Evolutionary conservation across 2,797 vertebrate species (phyloP).

Genomic region (Notolepis coatsorum): DNA sequence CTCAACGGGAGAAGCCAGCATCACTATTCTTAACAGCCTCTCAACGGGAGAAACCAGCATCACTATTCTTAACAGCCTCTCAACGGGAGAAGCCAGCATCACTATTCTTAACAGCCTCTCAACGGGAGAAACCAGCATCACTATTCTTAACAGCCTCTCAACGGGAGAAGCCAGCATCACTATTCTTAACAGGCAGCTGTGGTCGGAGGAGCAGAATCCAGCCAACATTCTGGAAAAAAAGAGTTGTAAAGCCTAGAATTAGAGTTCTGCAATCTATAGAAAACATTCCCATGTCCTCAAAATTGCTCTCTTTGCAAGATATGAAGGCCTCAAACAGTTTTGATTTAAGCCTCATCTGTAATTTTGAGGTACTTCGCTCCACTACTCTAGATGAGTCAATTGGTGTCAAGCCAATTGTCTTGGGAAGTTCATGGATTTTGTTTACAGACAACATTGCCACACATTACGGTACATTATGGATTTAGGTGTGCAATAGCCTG

Average conservation of each 20-base stretch:
- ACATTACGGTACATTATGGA: background rate
- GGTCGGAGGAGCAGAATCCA: background rate
- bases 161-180: background rate
- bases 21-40: too few relatives aligned
- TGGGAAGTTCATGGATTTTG: background rate
- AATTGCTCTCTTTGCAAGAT: background rate
- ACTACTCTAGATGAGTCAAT: background rate
- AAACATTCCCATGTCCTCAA: background rate
- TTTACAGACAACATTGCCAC: background rate
- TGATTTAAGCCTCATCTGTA: background rate
- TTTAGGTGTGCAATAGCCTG: background rate
- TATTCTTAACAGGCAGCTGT: too few relatives aligned
- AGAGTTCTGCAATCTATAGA: background rate
- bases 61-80: background rate
- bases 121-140: background rate
- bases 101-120: constrained; percentile 1
- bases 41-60: too few relatives aligned
- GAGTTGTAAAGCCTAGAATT: background rate
- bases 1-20: too few relatives aligned
- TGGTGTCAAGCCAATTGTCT: background rate
- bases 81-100: background rate
- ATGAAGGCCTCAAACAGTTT: background rate
- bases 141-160: too few relatives aligned
- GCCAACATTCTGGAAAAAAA: background rate
- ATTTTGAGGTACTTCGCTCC: background rate